phyloP scores from a whole-genome alignment of 2,888 invertebrate species.

The Hirtodrosophila histrioides region DNA sequence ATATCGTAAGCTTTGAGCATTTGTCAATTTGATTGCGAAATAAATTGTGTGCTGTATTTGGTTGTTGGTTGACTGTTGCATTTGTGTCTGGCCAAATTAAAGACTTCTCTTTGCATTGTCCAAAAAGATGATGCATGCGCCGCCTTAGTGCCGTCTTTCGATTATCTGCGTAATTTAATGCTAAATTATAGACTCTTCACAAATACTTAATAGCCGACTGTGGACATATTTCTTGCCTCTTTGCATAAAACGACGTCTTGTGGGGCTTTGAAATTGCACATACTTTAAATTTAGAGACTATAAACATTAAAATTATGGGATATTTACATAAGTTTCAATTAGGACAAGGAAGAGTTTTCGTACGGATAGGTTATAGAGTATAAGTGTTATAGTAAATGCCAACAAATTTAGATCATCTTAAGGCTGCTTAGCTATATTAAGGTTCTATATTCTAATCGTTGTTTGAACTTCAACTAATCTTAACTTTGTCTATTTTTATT shows the following conservation, averaged over 20 bases:
- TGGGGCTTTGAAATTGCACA: neutral
- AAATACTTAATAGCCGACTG: constrained; percentile 33
- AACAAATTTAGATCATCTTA: too few relatives aligned
- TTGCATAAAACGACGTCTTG: constrained; percentile 13
- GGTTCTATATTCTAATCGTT: too few relatives aligned
- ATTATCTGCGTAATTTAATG: constrained; percentile 75
- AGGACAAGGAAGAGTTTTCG: too few relatives aligned
- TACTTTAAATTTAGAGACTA: too few relatives aligned
- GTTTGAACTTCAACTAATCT: constrained; percentile 34
- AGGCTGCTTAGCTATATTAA: too few relatives aligned
- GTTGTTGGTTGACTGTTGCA: constrained; percentile 12
- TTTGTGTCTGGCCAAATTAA: constrained; percentile 37
- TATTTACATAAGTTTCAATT: too few relatives aligned
- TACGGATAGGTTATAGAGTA: too few relatives aligned
- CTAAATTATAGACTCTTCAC: constrained; percentile 68
- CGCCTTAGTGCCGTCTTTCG: constrained; percentile 27
- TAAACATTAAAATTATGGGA: too few relatives aligned
- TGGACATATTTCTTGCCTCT: constrained; percentile 20
- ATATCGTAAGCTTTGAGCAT: constrained; percentile 58
- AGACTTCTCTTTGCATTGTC: constrained; percentile 45
- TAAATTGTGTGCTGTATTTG: constrained; percentile 57
- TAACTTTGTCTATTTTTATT: constrained; percentile 36
- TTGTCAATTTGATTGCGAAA: constrained; percentile 79
- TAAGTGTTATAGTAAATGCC: too few relatives aligned
- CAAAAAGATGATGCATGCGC: constrained; percentile 64